Conservation (phyloP, 2,888 invertebrate species). For the Lepidocyrtoides sp. region DNA sequence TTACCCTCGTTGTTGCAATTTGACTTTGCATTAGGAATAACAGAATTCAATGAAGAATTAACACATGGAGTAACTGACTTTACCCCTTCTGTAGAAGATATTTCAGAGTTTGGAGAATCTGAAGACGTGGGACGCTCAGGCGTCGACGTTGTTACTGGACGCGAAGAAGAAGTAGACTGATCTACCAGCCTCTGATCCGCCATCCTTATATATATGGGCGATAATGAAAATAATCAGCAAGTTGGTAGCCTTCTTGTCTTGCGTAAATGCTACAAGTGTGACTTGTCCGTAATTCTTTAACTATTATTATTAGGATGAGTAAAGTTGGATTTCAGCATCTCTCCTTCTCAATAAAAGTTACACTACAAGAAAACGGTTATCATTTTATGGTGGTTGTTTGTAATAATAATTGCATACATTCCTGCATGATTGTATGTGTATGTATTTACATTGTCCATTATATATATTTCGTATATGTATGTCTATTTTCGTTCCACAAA, state of each 20-base stretch:
- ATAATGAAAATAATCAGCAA: neutral
- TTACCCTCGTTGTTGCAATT: neutral
- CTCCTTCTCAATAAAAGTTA: neutral
- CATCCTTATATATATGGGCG: slow-evolving; percentile 72
- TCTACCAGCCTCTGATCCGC: slow-evolving; percentile 29
- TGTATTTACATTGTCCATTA: too few relatives aligned
- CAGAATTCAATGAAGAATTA: neutral
- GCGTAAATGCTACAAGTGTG: too few relatives aligned
- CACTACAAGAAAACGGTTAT: neutral
- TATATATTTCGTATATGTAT: too few relatives aligned
- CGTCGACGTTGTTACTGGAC: slow-evolving; percentile 14
- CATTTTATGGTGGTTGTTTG: neutral
- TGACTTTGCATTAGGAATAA: too few relatives aligned
- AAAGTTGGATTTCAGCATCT: neutral
- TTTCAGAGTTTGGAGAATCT: neutral
- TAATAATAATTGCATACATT: too few relatives aligned
- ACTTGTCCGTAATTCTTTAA: neutral
- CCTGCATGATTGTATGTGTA: too few relatives aligned
- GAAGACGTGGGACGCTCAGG: neutral
- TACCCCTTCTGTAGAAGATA: neutral
- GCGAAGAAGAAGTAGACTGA: slow-evolving; percentile 65
- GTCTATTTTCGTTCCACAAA: too few relatives aligned
- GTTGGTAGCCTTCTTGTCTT: slow-evolving; percentile 4
- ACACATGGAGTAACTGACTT: neutral
- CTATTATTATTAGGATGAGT: neutral